These are phyloP conservation scores for Acleris literana DNA, from an alignment of 2,888 invertebrate genomes.

Conservation along the genomic window DNA sequence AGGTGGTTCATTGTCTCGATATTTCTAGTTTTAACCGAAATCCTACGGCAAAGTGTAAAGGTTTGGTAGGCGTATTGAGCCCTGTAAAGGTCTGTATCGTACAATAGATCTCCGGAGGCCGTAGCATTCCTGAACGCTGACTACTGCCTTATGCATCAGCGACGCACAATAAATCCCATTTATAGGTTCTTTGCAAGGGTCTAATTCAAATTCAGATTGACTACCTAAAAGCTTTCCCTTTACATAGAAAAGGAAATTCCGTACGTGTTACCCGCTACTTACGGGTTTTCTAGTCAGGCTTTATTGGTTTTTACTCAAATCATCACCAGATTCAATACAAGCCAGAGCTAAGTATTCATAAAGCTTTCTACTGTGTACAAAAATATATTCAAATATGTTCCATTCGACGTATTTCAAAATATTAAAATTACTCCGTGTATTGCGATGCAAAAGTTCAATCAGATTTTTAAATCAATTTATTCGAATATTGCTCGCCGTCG, in stretches of 20 bases:
- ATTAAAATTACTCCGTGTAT: no score
- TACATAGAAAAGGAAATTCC: conserved; percentile 46
- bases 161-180: conserved; percentile 62
- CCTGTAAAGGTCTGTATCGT: conserved; percentile 57
- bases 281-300: conserved; percentile 27
- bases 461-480: neutral
- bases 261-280: conserved; percentile 37
- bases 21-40: neutral
- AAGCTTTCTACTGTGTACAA: neutral
- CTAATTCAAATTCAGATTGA: conserved; percentile 64
- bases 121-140: conserved; percentile 59
- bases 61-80: conserved; percentile 70
- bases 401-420: no score
- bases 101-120: conserved; percentile 62
- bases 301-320: conserved; percentile 22
- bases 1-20: no score
- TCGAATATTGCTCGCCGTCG: neutral
- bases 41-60: conserved; percentile 51
- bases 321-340: neutral
- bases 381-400: neutral
- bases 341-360: neutral
- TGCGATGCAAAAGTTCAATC: conserved; percentile 1
- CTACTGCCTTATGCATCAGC: conserved; percentile 60
- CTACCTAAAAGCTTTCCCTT: conserved; percentile 54
- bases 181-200: conserved; percentile 56